Base-by-base conservation (phyloP, 2,113 vertebrate genomes). In the Anser brachyrhynchus region DNA sequence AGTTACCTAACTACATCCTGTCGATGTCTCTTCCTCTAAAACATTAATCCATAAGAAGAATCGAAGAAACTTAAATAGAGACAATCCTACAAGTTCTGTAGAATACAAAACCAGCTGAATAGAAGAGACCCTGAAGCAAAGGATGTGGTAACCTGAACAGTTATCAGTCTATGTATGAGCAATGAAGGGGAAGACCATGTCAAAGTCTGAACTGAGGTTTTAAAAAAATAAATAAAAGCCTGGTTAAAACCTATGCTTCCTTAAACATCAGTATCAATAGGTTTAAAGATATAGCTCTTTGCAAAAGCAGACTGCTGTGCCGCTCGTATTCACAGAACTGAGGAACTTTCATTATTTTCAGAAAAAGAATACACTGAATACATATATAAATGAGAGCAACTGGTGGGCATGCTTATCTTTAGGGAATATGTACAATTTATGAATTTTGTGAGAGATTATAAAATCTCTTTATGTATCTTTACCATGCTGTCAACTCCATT, bases 41-140 rank as follows among this genome's bases (percentile, higher is more conserved):
- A 79, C 6, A 11, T 49, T 91, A 91, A 69, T 61, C 61, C 65
- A 39, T 13, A 59, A 13, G 11, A 89, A 55, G 31, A 93, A 84
- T 49, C 21, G 58, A 77, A 90, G 71, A 93, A 92, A 80, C 16
- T 31, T 70, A 58, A 79, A 52, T 5, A 55, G 51, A 69, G 57
- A 75, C 28, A 91, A 61, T 82, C 33, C 44, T 54, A 4, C 4
- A n/a, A 82, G 33, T 77, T 95, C 52, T 44, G 4, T 3, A 86
- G 44, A 46, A 88, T 80, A 81, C 31, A 80, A 87, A 82, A 86
- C 13, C 16, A 77, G 28, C 11, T 58, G 28, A 79, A 89, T 4
- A 71, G 43, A 72, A 82, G 84, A 87, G 54, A 44, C 71, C 57
- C 26, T 37, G 29, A 93, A 90, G n/a, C 23, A 92, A 90, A 88